Percentiles rank a stretch among this genome's conserved stretches.
These are phyloP conservation scores for Cyrtorhinus lividipennis DNA, from an alignment of 1,140 invertebrate species.

Conservation along the genomic window DNA sequence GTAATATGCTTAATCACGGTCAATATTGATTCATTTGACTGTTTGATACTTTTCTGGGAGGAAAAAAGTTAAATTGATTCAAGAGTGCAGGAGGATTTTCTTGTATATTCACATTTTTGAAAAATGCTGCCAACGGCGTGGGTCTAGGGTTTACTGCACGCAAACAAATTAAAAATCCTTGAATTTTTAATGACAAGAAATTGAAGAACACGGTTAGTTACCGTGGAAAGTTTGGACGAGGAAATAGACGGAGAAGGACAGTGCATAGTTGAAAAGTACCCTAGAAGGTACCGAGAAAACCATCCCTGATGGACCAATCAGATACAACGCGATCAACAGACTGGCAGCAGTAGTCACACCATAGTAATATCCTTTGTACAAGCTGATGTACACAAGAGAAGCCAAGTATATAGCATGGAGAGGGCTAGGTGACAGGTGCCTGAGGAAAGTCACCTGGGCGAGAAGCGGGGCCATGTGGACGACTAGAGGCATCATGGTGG, in stretches of 20 bases:
- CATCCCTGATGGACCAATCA: slow-evolving; percentile 16
- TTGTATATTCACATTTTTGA: no score
- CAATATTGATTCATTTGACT: no score
- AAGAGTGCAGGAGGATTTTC: no score
- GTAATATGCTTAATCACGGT: no score
- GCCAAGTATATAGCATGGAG: slow-evolving; percentile 13
- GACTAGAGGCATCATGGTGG: slow-evolving; percentile 8
- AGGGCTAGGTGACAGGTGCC: neutral
- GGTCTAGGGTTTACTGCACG: no score
- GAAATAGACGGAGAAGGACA: slow-evolving; percentile 21
- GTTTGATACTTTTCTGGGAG: no score
- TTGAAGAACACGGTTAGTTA: neutral
- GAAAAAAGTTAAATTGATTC: no score
- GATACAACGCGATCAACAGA: slow-evolving; percentile 17
- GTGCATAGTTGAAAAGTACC: slow-evolving; percentile 19
- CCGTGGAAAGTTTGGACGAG: slow-evolving; percentile 13
- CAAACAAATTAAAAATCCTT: no score
- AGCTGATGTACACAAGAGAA: slow-evolving; percentile 17
- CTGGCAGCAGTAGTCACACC: slow-evolving; percentile 17
- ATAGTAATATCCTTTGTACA: slow-evolving; percentile 16
- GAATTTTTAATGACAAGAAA: no score
- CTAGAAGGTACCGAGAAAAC: slow-evolving; percentile 16
- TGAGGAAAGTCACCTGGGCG: slow-evolving; percentile 6
- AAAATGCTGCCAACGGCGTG: no score
- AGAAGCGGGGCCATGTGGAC: slow-evolving; percentile 9